phyloP scores from a whole-genome alignment of 2,888 invertebrate genomes.

The Caenorhabditis becei region DNA sequence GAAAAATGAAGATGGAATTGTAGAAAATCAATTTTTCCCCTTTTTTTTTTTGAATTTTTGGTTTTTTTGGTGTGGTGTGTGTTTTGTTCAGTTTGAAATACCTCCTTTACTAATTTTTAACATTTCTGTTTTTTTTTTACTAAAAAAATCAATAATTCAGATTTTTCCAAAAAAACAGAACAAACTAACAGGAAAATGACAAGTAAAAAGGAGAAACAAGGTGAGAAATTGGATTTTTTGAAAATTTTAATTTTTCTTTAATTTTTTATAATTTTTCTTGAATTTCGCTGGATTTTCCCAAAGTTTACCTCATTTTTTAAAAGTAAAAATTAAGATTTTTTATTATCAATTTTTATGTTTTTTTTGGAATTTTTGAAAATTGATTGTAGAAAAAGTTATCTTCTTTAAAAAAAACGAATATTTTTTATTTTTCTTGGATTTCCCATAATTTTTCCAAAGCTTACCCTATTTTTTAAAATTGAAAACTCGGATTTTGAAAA shows the following conservation, averaged over 20 bases:
- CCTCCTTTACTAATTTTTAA: neutral
- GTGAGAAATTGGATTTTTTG: neutral
- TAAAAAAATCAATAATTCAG: no score
- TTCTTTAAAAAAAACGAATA: no score
- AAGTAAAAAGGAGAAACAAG: slow-evolving; percentile 21
- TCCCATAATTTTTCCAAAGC: no score
- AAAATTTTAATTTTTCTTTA: neutral
- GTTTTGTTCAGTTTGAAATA: slow-evolving; percentile 17
- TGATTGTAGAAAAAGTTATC: no score
- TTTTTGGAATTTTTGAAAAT: neutral
- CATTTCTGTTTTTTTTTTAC: neutral
- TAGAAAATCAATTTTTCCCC: neutral
- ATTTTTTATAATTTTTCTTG: neutral
- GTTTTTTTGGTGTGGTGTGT: slow-evolving; percentile 17
- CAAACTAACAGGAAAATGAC: neutral
- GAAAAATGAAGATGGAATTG: neutral
- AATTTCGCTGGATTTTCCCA: no score
- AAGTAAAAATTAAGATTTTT: no score
- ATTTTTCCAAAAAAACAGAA: no score
- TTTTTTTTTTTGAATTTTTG: slow-evolving; percentile 4
- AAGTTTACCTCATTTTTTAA: no score
- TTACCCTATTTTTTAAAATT: no score
- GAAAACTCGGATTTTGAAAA: no score
- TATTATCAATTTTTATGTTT: neutral
- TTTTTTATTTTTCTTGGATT: no score